Conservation (phyloP, 2,888 invertebrate species). For the Dromius quadrimaculatus region DNA sequence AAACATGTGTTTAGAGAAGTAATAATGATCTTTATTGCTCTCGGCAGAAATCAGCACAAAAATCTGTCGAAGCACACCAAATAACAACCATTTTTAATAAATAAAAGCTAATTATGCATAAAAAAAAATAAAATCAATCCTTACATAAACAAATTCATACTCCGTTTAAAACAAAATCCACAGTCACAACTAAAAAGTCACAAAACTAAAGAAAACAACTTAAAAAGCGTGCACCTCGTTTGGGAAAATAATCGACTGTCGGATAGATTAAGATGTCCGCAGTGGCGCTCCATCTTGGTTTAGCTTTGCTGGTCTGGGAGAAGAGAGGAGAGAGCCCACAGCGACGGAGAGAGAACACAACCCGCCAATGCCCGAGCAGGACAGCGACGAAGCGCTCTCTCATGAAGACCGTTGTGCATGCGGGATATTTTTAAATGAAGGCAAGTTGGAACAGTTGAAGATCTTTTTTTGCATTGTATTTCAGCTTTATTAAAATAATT, state of each 20-base stretch:
- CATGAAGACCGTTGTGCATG: conserved; percentile 39
- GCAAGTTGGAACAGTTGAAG: too few species aligned
- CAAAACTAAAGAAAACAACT: conserved; percentile 35
- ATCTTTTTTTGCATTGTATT: conserved; percentile 48
- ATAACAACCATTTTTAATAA: not conserved
- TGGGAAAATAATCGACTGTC: conserved; percentile 49
- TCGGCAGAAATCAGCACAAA: conserved; percentile 19
- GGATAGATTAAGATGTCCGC: conserved; percentile 50
- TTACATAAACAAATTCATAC: conserved; percentile 37
- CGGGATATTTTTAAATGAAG: conserved; percentile 50
- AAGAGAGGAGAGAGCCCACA: conserved; percentile 1
- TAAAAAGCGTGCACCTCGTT: conserved; percentile 44
- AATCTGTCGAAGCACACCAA: not conserved
- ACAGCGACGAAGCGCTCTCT: conserved; percentile 2
- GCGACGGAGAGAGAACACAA: not conserved
- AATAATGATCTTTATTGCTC: conserved; percentile 50
- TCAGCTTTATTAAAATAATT: too few species aligned
- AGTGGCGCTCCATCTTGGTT: conserved; percentile 44
- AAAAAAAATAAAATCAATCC: conserved; percentile 37
- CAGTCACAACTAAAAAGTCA: conserved; percentile 33
- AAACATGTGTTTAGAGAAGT: conserved; percentile 50
- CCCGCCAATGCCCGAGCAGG: conserved; percentile 11
- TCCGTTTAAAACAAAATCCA: conserved; percentile 20
- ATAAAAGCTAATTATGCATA: conserved; percentile 22
- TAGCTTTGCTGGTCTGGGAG: not conserved